Evolutionary conservation across 2,888 invertebrate genomes (phyloP).

Genomic region (Hirudinaria manillensis): DNA sequence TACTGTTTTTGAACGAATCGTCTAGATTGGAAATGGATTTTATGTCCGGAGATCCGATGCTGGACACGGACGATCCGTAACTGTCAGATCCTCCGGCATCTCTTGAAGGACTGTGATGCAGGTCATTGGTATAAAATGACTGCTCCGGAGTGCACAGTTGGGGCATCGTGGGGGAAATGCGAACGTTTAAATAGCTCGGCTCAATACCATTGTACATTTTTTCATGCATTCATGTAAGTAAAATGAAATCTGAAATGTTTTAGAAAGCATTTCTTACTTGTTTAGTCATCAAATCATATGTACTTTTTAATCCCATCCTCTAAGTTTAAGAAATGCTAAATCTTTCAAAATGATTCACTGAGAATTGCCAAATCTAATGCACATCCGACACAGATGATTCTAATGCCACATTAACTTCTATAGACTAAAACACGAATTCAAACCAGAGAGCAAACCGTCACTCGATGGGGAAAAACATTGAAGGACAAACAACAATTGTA

Average conservation of each 20-base stretch:
- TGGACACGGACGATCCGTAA: conserved; percentile 7
- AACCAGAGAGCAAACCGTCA: conserved; percentile 10
- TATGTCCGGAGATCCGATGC: conserved; percentile 11
- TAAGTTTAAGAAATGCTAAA: neutral
- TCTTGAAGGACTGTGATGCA: conserved; percentile 18
- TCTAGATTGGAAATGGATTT: conserved; percentile 14
- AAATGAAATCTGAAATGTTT: conserved; percentile 17
- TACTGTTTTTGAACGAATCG: conserved; percentile 23
- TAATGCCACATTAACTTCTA: neutral
- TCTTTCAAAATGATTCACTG: too few species aligned
- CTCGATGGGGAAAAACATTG: neutral
- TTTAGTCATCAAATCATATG: neutral
- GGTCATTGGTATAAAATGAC: neutral
- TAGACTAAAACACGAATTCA: neutral
- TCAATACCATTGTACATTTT: conserved; percentile 27
- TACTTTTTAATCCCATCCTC: conserved; percentile 3
- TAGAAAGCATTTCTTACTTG: conserved; percentile 16
- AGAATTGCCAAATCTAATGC: too few species aligned
- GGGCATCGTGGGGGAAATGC: conserved; percentile 13
- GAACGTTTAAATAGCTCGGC: conserved; percentile 18
- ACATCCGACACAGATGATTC: too few species aligned
- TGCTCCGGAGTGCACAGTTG: conserved; percentile 11
- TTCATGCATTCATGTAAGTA: conserved; percentile 18
- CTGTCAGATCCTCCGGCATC: neutral
- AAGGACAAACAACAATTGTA: neutral